Conservation (phyloP, 2,113 vertebrate species). For the Onychostoma macrolepis region DNA sequence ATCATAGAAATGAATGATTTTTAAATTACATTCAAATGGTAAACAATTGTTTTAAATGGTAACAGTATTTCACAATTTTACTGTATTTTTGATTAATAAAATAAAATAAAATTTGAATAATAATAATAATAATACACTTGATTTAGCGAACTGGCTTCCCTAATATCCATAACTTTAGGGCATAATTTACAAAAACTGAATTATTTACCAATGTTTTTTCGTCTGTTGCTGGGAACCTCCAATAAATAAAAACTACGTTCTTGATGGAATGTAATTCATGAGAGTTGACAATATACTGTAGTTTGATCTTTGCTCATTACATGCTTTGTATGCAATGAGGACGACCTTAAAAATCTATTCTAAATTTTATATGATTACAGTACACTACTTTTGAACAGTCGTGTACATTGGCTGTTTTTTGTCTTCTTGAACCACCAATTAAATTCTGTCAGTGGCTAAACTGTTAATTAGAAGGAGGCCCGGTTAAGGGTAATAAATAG, state of each 20-base stretch:
- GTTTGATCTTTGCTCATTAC: background rate
- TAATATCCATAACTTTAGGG: background rate
- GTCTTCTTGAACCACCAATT: background rate
- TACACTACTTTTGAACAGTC: background rate
- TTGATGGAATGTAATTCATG: background rate
- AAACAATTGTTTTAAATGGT: background rate
- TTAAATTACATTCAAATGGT: background rate
- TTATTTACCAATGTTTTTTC: background rate
- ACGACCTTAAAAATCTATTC: background rate
- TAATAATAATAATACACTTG: too few species aligned
- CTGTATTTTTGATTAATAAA: background rate
- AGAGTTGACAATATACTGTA: background rate
- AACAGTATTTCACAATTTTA: background rate
- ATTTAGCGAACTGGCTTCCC: background rate
- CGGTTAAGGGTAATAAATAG: slow-evolving; percentile 6
- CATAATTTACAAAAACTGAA: background rate
- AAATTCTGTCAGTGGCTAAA: background rate
- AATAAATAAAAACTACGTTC: background rate
- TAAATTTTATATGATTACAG: background rate
- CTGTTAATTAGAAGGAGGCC: background rate
- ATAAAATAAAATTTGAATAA: too few species aligned
- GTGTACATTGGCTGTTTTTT: background rate
- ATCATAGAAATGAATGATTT: background rate
- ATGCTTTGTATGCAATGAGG: background rate
- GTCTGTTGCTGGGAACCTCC: background rate